Percentiles rank a stretch among this genome's conserved stretches.
phyloP scores from a whole-genome alignment of 2,888 invertebrate genomes.

The Aphodius granarius region DNA sequence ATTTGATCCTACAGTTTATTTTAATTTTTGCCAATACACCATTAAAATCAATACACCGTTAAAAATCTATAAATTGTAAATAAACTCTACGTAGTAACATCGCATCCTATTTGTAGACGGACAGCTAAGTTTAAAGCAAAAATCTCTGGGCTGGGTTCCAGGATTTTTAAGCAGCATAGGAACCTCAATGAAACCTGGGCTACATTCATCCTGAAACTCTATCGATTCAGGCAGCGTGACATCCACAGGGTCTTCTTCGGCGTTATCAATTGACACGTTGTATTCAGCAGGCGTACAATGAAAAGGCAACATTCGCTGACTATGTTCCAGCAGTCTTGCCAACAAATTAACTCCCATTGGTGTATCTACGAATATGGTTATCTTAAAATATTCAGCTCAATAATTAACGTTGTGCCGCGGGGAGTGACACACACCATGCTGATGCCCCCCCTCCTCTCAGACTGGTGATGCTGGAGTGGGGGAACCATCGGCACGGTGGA shows the following conservation, averaged over 20 bases:
- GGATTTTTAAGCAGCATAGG: neutral
- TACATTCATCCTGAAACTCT: constrained; percentile 1
- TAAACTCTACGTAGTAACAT: neutral
- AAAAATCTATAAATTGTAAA: neutral
- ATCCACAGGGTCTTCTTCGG: neutral
- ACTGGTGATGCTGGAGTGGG: too few species aligned
- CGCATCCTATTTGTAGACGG: neutral
- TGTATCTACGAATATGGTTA: constrained; percentile 1
- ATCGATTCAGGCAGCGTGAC: neutral
- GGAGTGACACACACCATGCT: too few species aligned
- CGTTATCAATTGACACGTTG: neutral
- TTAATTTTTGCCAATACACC: neutral
- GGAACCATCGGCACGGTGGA: too few species aligned
- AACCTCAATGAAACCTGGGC: neutral
- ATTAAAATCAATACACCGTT: neutral
- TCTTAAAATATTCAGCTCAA: neutral
- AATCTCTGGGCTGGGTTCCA: neutral
- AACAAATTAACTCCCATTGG: constrained; percentile 2
- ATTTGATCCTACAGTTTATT: neutral
- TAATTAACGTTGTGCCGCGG: too few species aligned
- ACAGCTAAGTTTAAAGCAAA: neutral
- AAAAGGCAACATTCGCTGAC: neutral
- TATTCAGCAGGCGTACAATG: neutral
- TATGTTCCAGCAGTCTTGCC: neutral
- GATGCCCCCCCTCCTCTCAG: too few species aligned